Evolutionary conservation across 1,140 invertebrate genomes (phyloP).

Genomic region (Brachionus rotundiformis): DNA sequence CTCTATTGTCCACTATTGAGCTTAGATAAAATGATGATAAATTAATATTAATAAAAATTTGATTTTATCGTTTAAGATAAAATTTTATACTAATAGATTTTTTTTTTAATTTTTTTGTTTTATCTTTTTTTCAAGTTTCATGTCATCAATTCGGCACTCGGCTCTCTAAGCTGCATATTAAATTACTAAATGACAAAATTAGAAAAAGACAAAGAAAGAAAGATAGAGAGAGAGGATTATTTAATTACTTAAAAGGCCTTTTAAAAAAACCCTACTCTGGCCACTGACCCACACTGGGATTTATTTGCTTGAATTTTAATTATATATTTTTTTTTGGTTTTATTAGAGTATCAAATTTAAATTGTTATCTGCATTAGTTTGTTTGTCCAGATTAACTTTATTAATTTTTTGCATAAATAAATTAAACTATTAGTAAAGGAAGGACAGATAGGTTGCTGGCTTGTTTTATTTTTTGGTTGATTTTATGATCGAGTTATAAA

Average conservation of each 20-base stretch:
- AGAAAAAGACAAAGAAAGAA: too few species aligned
- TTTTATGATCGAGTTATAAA: background rate
- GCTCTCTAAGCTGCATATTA: background rate
- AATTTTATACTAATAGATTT: conserved; percentile 13
- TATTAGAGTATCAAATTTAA: conserved; percentile 16
- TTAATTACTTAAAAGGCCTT: background rate
- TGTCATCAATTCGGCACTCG: background rate
- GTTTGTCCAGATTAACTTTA: conserved; percentile 7
- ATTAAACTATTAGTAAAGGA: background rate
- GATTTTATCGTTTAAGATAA: conserved; percentile 8
- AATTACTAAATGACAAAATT: background rate
- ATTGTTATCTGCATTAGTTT: background rate
- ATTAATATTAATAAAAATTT: conserved; percentile 23
- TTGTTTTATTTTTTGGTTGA: background rate
- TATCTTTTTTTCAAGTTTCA: background rate
- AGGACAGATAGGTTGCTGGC: background rate
- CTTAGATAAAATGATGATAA: background rate
- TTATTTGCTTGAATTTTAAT: conserved; percentile 17
- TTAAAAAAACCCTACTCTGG: background rate
- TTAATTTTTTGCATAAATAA: conserved; percentile 22
- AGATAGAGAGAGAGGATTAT: too few species aligned
- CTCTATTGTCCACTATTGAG: background rate
- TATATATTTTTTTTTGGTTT: background rate
- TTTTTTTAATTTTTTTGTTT: background rate
- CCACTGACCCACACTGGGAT: conserved; percentile 1